Percentiles rank a stretch among this genome's conserved stretches.
These are phyloP conservation scores for Etheostoma perlongum DNA, from an alignment of 2,797 vertebrate genomes.

Conservation along the genomic window DNA sequence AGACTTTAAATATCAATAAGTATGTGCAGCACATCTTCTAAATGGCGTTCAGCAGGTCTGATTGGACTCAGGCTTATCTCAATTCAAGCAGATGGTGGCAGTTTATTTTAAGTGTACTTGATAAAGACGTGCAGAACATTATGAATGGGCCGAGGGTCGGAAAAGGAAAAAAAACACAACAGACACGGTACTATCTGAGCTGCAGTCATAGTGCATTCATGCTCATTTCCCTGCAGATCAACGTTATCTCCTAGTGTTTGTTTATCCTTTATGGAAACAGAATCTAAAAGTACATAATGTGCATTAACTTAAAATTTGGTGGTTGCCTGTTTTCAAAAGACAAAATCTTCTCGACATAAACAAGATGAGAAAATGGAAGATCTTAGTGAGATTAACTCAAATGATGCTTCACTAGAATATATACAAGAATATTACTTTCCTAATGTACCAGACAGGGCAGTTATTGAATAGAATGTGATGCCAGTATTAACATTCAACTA, in stretches of 20 bases:
- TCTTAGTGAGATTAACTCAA: slow-evolving; percentile 1
- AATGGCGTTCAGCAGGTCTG: slow-evolving; percentile 69
- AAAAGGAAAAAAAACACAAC: slow-evolving; percentile 50
- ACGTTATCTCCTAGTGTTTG: slow-evolving; percentile 41
- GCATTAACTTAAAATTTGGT: slow-evolving; percentile 24
- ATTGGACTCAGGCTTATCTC: slow-evolving; percentile 79
- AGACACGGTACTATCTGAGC: slow-evolving; percentile 40
- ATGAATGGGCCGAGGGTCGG: slow-evolving; percentile 52
- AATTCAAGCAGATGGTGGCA: slow-evolving; percentile 77
- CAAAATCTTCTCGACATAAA: not conserved
- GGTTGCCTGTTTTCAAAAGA: slow-evolving; percentile 15
- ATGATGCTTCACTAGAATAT: slow-evolving; percentile 1
- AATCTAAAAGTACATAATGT: slow-evolving; percentile 11
- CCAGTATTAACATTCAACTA: not conserved
- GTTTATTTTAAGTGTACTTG: slow-evolving; percentile 74
- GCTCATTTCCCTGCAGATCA: slow-evolving; percentile 55
- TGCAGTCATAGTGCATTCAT: slow-evolving; percentile 44
- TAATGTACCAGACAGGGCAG: not conserved
- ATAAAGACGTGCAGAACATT: slow-evolving; percentile 43
- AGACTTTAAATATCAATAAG: slow-evolving; percentile 77
- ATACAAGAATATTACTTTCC: slow-evolving; percentile 3
- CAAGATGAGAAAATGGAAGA: not conserved
- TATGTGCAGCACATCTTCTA: slow-evolving; percentile 68
- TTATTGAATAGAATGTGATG: not conserved
- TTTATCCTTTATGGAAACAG: slow-evolving; percentile 32